Evolutionary conservation across 1,140 invertebrate species (phyloP), one percentile per base, ranked within the genome.

Genomic region (Aphidius gifuensis): DNA sequence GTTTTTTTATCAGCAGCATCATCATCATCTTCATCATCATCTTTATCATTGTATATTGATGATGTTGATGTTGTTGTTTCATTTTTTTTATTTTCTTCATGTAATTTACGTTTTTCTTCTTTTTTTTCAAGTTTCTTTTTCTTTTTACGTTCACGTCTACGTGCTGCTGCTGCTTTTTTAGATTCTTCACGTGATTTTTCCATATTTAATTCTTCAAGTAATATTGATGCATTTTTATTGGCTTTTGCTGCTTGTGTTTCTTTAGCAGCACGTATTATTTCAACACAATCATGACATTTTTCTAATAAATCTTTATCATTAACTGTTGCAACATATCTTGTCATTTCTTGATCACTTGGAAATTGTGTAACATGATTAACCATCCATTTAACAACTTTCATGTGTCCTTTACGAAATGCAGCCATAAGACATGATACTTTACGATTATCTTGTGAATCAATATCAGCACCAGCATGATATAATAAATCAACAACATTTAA

Each of bases 361-460:
- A 99, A 99, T 78, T 99, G 97, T 8, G 90, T 93, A 5, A 99
- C 97, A 76, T 97, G 92, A 70, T 94, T 91, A 4, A 99, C 97
- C 91, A 99, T 96, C 93, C 94, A 99, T 72, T 98, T 97, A 5
- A 99, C 96, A 8, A 98, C 93, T 82, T 98, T 99, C 1, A 96
- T 88, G 80, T 99, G 97, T n/a, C 97, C 97, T 77, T 98, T 97
- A 7, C 96, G 87, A 79, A 99, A 99, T 7, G 97, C 96, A 21
- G 96, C 94, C 96, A 99, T 98, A 56, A 99, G 82, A 81, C 97
- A 99, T 0, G 96, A 97, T 5, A 96, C 92, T 83, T 91, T 91
- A 67, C 92, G 85, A 83, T 97, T 97, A 83, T 99, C 97, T 80
- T 97, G 94, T 16, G 92, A 96, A 83, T 99, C 97, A 68, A 98